Percentiles rank a stretch among this genome's conserved stretches.
phyloP scores from a whole-genome alignment of 2,888 invertebrate species.

The Leptopterna dolabrata region DNA sequence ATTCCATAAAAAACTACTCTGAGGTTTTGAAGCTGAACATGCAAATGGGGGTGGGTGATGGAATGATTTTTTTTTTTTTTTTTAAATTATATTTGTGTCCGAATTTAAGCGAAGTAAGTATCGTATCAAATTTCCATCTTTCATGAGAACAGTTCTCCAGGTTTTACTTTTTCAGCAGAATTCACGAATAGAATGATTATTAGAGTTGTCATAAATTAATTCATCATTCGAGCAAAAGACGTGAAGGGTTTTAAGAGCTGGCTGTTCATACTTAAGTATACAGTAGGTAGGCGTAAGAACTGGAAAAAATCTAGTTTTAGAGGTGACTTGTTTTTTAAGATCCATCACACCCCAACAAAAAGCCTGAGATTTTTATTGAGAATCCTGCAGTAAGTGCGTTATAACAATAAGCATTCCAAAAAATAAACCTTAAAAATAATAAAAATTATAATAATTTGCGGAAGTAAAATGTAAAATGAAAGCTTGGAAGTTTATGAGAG shows the following conservation, averaged over 20 bases:
- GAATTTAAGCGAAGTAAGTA: too few relatives aligned
- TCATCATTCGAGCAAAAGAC: too few relatives aligned
- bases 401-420: slow-evolving; percentile 50
- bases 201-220: too few relatives aligned
- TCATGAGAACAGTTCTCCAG: background rate
- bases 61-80: slow-evolving; percentile 34
- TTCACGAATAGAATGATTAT: too few relatives aligned
- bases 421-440: background rate
- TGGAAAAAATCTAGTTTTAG: background rate
- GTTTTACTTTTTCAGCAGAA: background rate
- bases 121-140: background rate
- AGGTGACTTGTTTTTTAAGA: background rate
- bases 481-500: slow-evolving; percentile 6
- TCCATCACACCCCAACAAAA: slow-evolving; percentile 51
- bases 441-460: background rate
- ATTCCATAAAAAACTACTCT: slow-evolving; percentile 56
- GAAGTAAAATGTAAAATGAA: background rate
- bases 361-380: slow-evolving; percentile 18
- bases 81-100: background rate
- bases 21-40: slow-evolving; percentile 58
- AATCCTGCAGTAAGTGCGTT: slow-evolving; percentile 38
- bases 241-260: background rate
- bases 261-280: too few relatives aligned
- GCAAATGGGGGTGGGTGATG: slow-evolving; percentile 57
- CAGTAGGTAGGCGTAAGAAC: background rate